Percentiles rank a stretch among this genome's conserved stretches.
These are phyloP conservation scores for Vespertilio murinus DNA, from an alignment of 2,797 vertebrate genomes.

Conservation along the genomic window DNA sequence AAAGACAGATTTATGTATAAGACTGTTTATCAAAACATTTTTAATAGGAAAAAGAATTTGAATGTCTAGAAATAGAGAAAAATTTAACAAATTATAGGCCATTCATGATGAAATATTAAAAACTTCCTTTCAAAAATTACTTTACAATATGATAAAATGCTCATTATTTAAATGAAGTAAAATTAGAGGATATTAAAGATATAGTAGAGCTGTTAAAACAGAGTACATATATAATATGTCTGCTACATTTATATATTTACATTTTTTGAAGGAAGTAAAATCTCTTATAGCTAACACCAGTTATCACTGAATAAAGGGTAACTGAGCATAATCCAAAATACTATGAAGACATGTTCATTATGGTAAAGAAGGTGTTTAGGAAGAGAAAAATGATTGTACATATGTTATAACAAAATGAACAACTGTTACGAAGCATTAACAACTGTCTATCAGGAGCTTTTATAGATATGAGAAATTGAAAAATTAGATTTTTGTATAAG, in stretches of 20 bases:
- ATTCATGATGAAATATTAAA: conserved; percentile 36
- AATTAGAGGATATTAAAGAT: not conserved
- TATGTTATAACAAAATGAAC: conserved; percentile 20
- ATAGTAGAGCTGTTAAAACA: not conserved
- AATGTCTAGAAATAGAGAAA: conserved; percentile 13
- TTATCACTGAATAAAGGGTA: not conserved
- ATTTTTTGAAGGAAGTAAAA: conserved; percentile 43
- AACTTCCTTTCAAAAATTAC: conserved; percentile 40
- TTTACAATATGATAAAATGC: conserved; percentile 26
- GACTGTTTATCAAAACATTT: not conserved
- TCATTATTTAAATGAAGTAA: conserved; percentile 42
- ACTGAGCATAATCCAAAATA: not conserved
- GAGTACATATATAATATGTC: not conserved
- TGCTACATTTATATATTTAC: not conserved
- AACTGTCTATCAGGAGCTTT: not conserved
- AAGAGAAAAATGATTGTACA: conserved; percentile 1
- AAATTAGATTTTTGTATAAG: not conserved
- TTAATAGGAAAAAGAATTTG: conserved; percentile 35
- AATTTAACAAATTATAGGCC: not conserved
- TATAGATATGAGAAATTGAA: not conserved
- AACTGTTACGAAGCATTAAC: not conserved
- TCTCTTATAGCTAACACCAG: not conserved
- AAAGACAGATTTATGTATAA: not conserved
- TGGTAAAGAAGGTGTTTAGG: not conserved
- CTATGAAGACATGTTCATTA: not conserved